These are phyloP conservation scores for Phrynosoma platyrhinos DNA, from an alignment of 2,113 vertebrate species.

Conservation along the genomic window DNA sequence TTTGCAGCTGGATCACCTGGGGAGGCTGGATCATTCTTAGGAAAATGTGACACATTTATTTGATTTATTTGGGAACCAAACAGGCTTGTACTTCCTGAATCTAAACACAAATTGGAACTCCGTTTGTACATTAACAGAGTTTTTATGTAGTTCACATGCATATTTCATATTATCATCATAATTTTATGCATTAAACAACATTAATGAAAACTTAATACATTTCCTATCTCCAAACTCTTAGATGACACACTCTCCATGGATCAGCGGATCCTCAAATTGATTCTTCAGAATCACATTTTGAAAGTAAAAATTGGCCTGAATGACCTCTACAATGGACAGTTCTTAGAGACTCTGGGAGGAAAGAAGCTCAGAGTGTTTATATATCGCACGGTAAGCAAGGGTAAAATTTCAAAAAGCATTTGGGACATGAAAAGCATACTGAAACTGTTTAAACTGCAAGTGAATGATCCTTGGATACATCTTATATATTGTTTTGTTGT, in stretches of 20 bases:
- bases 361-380: conserved; percentile 92
- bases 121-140: too few species aligned
- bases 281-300: conserved; percentile 93
- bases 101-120: too few species aligned
- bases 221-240: conserved; percentile 64
- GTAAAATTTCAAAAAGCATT: background rate
- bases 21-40: too few species aligned
- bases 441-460: background rate
- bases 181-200: background rate
- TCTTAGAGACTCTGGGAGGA: conserved; percentile 91
- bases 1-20: too few species aligned
- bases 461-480: background rate
- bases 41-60: too few species aligned
- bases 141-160: too few species aligned
- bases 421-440: background rate
- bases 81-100: too few species aligned
- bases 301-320: conserved; percentile 89
- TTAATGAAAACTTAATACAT: background rate
- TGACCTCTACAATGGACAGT: conserved; percentile 93
- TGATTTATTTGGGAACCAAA: too few species aligned
- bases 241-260: conserved; percentile 92
- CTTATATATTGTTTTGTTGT: background rate
- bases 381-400: conserved; percentile 91
- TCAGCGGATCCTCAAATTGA: conserved; percentile 84
- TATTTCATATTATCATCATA: background rate